Evolutionary conservation across 2,888 invertebrate species (phyloP), one percentile per base, ranked within the genome.

Genomic region (Calliscelio sp.): DNA sequence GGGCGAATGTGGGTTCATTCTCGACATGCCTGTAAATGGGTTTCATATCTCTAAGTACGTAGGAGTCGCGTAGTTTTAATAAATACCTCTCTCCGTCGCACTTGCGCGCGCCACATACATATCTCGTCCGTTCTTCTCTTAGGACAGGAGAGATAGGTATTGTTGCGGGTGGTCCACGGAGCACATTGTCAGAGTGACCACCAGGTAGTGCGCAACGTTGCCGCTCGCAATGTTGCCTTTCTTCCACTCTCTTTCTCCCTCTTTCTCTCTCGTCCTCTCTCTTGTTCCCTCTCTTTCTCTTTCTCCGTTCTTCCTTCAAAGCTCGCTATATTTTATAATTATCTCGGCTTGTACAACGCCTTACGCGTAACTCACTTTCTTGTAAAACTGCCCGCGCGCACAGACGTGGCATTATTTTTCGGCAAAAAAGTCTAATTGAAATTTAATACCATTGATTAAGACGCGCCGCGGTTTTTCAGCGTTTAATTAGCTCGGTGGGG

Each of bases 161-260:
- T 92, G 91, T 92, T 92, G 92, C 91, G 92, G 92, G 92, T 92
- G 92, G 92, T 92, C 92, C 91, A 82, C 86, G 88, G 88, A 88
- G 91, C 90, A 92, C 90, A 92, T 92, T 92, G 92, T 92, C 92
- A 92, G 92, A 91, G 88, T 89, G 91, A 90, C 92, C 91, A 92
- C 92, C 91, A 91, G 90, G 91, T 91, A 92, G 91, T 90, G 90
- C 88, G 91, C 92, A 90, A 85, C 91, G 91, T 92, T 92, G 92
- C 92, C 92, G 90, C 88, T 90, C 88, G 90, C 91, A 90, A 92
- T 91, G 91, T 91, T 91, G 90, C 91, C 86, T 75, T 86, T 87
- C 85, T 86, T 87, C 85, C 73, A 80, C 81, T 79, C 86, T 81
- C 81, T 73, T 61, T 70, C 44, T 59, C 70, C 71, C 51, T 57